phyloP scores from a whole-genome alignment of 1,140 invertebrate species.

The Metopolophium dirhodum region DNA sequence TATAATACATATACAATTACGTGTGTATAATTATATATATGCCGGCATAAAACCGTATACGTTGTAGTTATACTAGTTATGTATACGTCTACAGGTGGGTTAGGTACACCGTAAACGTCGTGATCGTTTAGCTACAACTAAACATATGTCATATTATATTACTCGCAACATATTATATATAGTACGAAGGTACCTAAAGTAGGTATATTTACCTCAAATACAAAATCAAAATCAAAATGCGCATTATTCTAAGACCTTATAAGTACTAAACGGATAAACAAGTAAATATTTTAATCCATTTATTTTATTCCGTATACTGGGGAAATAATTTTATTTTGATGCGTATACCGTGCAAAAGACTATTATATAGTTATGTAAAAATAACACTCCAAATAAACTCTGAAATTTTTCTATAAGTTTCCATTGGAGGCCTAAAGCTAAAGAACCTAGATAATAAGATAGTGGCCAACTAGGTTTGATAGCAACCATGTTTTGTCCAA shows the following conservation, averaged over 20 bases:
- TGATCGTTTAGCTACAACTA: slow-evolving; percentile 7
- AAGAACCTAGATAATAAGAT: too few species aligned
- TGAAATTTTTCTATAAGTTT: too few species aligned
- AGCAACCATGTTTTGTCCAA: too few species aligned
- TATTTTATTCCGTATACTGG: neutral
- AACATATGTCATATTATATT: neutral
- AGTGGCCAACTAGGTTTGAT: too few species aligned
- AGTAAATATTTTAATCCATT: neutral
- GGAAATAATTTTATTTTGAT: too few species aligned
- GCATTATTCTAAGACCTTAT: neutral
- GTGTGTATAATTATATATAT: neutral
- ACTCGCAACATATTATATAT: neutral
- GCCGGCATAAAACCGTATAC: neutral
- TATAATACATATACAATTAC: neutral
- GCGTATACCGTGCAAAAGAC: too few species aligned
- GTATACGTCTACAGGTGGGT: neutral
- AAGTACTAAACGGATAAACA: neutral
- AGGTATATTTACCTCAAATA: neutral
- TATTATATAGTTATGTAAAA: too few species aligned
- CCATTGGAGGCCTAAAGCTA: too few species aligned
- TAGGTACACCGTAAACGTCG: neutral
- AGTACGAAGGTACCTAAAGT: neutral
- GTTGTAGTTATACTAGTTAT: too few species aligned
- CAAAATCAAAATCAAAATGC: neutral
- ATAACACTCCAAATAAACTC: too few species aligned